A percentile compares a stretch with the other conserved stretches of the same genome.
phyloP scores from a whole-genome alignment of 2,113 vertebrate species.

The Catharus fuscescens region DNA sequence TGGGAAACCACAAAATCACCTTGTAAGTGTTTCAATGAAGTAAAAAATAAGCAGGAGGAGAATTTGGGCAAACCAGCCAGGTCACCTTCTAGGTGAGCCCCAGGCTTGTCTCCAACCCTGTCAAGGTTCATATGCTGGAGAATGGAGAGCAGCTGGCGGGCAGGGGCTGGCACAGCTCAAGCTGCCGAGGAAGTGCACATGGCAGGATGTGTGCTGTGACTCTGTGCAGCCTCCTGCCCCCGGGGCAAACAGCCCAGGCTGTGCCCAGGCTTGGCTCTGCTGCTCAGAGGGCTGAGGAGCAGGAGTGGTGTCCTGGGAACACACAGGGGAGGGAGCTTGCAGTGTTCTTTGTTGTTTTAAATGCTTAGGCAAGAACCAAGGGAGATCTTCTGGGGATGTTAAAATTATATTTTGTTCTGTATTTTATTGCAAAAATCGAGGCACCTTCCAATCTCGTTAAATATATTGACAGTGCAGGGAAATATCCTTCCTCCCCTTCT shows the following conservation, averaged over 20 bases:
- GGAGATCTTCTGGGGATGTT: not conserved
- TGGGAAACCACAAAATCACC: not conserved
- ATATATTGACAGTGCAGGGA: not conserved
- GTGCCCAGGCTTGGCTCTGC: not conserved
- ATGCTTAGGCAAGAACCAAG: not conserved
- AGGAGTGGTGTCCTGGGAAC: not conserved
- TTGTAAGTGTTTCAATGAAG: not conserved
- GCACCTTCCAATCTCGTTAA: not conserved
- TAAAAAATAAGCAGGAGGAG: not conserved
- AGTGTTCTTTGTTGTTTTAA: not conserved
- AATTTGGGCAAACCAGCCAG: not conserved
- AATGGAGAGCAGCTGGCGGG: not conserved
- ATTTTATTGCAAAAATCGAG: not conserved
- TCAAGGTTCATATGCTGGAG: not conserved
- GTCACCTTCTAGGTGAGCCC: not conserved
- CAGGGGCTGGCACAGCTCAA: not conserved
- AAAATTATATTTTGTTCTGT: not conserved
- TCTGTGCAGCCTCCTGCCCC: not conserved
- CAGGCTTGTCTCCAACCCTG: fast-evolving
- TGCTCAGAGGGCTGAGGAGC: not conserved
- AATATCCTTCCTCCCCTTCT: not conserved
- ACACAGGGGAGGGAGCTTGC: not conserved
- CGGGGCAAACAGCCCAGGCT: not conserved
- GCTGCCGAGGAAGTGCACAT: not conserved
- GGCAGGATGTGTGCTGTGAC: not conserved